phyloP scores from a whole-genome alignment of 2,888 invertebrate species.

The Clepsis dumicolana region DNA sequence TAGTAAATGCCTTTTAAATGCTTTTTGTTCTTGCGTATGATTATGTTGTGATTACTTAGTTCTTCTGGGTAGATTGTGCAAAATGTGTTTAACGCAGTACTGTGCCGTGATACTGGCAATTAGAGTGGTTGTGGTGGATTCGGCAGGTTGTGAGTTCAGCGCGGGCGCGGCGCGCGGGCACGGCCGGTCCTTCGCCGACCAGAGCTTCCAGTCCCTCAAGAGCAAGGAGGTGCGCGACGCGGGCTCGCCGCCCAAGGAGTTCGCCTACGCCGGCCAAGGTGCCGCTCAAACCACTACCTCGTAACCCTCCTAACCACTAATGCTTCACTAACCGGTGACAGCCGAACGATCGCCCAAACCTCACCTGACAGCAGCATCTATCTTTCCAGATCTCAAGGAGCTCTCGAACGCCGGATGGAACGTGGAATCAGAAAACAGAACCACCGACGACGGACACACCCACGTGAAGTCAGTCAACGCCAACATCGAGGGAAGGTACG shows the following conservation, averaged over 20 bases:
- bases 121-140: constrained; percentile 66
- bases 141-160: constrained; percentile 80
- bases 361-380: constrained; percentile 5
- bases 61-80: background rate
- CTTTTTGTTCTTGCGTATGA: no score
- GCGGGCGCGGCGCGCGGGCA: constrained; percentile 83
- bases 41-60: background rate
- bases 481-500: constrained; percentile 88
- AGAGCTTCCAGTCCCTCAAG: constrained; percentile 92
- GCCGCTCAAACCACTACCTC: constrained; percentile 61
- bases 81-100: constrained; percentile 10
- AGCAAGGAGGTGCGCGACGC: constrained; percentile 93
- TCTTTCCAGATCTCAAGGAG: constrained; percentile 78
- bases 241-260: constrained; percentile 90
- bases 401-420: constrained; percentile 88
- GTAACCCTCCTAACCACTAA: constrained; percentile 63
- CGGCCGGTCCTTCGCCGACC: constrained; percentile 90
- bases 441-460: constrained; percentile 88
- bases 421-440: constrained; percentile 87
- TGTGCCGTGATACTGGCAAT: constrained; percentile 41
- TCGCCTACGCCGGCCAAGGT: constrained; percentile 82
- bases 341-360: constrained; percentile 20
- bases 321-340: constrained; percentile 71
- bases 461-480: constrained; percentile 87
- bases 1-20: background rate